Conservation (phyloP, 2,888 invertebrate species). For the Acrocyrtus sp. region DNA sequence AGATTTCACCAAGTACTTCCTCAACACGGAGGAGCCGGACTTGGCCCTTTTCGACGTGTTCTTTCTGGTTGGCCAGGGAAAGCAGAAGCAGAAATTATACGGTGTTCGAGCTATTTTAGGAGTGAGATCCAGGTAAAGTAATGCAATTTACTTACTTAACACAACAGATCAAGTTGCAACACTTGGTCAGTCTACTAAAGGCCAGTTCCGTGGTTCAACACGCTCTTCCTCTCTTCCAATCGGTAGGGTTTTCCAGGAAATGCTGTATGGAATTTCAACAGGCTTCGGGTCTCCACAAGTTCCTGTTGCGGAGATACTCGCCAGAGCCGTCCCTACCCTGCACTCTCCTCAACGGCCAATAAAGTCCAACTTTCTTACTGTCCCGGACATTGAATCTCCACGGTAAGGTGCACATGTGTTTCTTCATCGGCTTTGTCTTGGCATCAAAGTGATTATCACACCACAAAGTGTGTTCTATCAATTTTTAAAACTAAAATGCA, state of each 20-base stretch:
- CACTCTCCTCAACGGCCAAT: slow-evolving; percentile 86
- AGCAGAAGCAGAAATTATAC: slow-evolving; percentile 89
- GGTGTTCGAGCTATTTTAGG: slow-evolving; percentile 92
- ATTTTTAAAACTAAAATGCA: no score
- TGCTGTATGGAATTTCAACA: slow-evolving; percentile 93
- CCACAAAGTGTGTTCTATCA: no score
- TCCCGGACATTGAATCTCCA: slow-evolving; percentile 87
- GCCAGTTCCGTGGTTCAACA: no score
- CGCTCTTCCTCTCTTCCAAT: no score
- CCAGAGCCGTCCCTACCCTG: slow-evolving; percentile 86
- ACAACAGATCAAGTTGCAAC: no score
- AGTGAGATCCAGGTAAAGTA: slow-evolving; percentile 87
- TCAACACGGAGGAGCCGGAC: slow-evolving; percentile 83
- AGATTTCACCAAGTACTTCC: slow-evolving; percentile 88
- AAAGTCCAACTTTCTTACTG: slow-evolving; percentile 93
- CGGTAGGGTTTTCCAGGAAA: slow-evolving; percentile 93
- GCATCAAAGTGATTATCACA: no score
- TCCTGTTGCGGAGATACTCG: slow-evolving; percentile 87
- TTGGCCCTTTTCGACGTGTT: slow-evolving; percentile 87
- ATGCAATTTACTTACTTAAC: no score
- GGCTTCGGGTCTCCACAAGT: slow-evolving; percentile 94
- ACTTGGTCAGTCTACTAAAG: no score
- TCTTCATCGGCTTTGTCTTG: no score
- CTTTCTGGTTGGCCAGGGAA: slow-evolving; percentile 90
- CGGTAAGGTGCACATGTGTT: no score